phyloP scores from a whole-genome alignment of 2,888 invertebrate genomes.

The Lumbricus terrestris region DNA sequence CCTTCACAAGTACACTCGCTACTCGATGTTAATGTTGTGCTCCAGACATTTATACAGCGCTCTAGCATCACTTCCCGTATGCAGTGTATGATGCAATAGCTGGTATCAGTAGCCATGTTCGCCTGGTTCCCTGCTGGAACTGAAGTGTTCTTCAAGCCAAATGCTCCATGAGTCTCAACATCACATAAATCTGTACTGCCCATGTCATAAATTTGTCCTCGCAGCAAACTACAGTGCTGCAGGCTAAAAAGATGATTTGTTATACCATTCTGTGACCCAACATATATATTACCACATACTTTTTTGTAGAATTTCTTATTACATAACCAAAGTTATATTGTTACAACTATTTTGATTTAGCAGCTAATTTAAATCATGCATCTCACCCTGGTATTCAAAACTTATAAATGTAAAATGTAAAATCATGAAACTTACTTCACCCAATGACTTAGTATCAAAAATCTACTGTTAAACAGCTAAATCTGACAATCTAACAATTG shows the following conservation, averaged over 20 bases:
- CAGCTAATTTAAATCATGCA: not conserved
- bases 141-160: not conserved
- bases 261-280: not conserved
- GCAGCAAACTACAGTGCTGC: not conserved
- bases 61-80: not conserved
- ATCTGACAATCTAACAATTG: not conserved
- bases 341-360: not conserved
- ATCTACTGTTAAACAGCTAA: not conserved
- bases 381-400: not conserved
- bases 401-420: too few relatives aligned
- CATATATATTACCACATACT: too few relatives aligned
- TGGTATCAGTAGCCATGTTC: not conserved
- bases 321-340: not conserved
- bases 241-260: not conserved
- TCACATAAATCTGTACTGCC: not conserved
- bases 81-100: not conserved
- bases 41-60: not conserved
- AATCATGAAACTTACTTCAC: not conserved
- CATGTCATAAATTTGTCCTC: not conserved
- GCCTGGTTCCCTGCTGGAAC: not conserved
- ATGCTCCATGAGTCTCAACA: not conserved
- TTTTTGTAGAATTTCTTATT: not conserved
- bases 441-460: not conserved
- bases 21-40: conserved; percentile 3
- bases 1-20: not conserved